Base-by-base conservation (phyloP, 2,113 vertebrate species). In the Bungarus multicinctus region DNA sequence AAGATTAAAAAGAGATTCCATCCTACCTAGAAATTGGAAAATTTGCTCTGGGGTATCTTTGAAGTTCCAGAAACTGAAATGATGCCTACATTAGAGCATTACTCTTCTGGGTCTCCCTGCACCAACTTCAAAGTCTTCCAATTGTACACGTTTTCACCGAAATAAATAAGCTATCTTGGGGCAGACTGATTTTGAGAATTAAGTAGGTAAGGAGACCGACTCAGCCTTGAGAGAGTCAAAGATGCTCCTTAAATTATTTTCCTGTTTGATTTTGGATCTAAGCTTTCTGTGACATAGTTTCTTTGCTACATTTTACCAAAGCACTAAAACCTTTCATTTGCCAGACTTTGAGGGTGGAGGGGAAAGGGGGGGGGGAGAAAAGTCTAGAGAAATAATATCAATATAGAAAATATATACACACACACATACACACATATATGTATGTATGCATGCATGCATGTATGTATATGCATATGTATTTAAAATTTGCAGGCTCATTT, bases 1-100 rank as follows among this genome's bases (percentile, higher is more conserved):
- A 94, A 91, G 92, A 96, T 94, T 93, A 94, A 39, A 95, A 92
- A 88, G 55, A 94, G 92, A 52, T 91, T 94, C 93, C 96, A 64
- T 94, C 91, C 91, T 94, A 93, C 93, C 91, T 93, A 81, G 53
- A 93, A 95, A 94, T 93, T 90, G 64, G 95, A 95, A 93, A 94
- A 86, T 89, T 91, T 93, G 93, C 85, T 93, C 90, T 55, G 92
- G 86, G 54, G 93, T 87, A 53, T 34, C 89, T 95, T 90, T 94
- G 91, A 92, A 53, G 52, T 74, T 55, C 5, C 0, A n/a, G 88
- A 92, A 60, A 27, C 55, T 91, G 14, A 93, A 27, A 47, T 69
- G 50, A 92, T 89, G 57, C 91, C 91, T 90, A 89, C 34, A 54
- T 57, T 85, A 93, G 30, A 39, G 25, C 52, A 20, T 18, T 3